phyloP scores from a whole-genome alignment of 2,888 invertebrate genomes.

The Agonopterix subpropinquella region DNA sequence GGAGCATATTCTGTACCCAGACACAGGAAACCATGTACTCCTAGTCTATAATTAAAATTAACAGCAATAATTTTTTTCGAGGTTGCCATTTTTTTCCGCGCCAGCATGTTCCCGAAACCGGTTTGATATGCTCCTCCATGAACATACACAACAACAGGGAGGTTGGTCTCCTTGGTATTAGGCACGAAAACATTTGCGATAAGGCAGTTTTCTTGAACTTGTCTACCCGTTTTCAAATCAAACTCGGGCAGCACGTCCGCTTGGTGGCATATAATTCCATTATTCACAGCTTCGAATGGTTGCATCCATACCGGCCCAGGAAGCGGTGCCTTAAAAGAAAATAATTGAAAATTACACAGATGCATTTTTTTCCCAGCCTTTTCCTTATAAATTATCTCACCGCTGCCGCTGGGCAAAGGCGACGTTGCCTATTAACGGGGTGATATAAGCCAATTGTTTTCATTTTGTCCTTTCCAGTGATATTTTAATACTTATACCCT shows the following conservation, averaged over 20 bases:
- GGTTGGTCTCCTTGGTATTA: slow-evolving; percentile 26
- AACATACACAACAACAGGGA: slow-evolving; percentile 26
- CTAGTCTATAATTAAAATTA: slow-evolving; percentile 29
- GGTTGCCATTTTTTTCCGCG: slow-evolving; percentile 15
- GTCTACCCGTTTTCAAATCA: neutral
- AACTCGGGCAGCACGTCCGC: neutral
- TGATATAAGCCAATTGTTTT: too few relatives aligned
- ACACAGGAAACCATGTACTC: slow-evolving; percentile 28
- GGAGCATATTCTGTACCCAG: slow-evolving; percentile 30
- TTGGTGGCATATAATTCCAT: slow-evolving; percentile 29
- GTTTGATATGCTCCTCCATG: slow-evolving; percentile 30
- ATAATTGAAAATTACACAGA: too few relatives aligned
- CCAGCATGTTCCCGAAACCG: slow-evolving; percentile 16
- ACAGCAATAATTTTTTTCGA: slow-evolving; percentile 23
- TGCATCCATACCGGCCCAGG: slow-evolving; percentile 27
- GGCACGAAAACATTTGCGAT: slow-evolving; percentile 44
- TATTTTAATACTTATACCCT: too few relatives aligned
- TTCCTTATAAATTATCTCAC: too few relatives aligned
- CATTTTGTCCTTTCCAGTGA: too few relatives aligned
- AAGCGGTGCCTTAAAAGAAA: slow-evolving; percentile 27
- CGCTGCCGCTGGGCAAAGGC: too few relatives aligned
- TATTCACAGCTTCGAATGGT: slow-evolving; percentile 24
- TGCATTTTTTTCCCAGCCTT: too few relatives aligned
- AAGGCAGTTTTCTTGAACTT: slow-evolving; percentile 41
- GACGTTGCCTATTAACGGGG: too few relatives aligned